Conservation (phyloP, 2,888 invertebrate genomes). For the Polydesmus complanatus region DNA sequence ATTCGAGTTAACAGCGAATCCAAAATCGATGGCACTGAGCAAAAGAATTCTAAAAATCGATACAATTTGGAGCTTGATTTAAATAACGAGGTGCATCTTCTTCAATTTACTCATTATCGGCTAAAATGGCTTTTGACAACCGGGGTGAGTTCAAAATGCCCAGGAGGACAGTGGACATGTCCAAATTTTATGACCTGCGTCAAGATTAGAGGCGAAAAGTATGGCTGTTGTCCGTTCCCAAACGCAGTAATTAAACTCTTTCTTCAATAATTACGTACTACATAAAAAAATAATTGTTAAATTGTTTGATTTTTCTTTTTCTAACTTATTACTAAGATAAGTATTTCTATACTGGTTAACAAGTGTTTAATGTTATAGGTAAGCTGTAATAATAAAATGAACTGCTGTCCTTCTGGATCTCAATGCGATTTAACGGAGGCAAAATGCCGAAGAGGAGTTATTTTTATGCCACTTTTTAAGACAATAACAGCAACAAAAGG, state of each 20-base stretch:
- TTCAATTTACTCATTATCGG: no score
- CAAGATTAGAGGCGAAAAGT: background rate
- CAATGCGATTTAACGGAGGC: background rate
- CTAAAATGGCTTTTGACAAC: background rate
- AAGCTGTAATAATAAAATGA: background rate
- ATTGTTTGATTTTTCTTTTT: no score
- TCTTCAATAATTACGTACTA: no score
- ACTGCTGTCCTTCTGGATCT: background rate
- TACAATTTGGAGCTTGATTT: no score
- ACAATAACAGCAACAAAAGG: background rate
- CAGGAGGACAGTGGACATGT: background rate
- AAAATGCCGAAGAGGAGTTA: background rate
- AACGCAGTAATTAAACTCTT: no score
- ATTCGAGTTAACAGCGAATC: background rate
- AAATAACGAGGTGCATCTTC: no score
- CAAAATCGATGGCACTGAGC: no score
- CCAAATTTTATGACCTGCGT: background rate
- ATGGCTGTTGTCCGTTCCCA: background rate
- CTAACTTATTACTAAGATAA: no score
- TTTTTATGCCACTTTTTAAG: background rate
- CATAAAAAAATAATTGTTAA: no score
- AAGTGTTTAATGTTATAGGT: no score
- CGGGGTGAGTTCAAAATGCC: background rate
- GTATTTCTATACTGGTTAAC: no score
- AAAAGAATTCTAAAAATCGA: no score